Base-by-base conservation (phyloP, 2,113 vertebrate genomes). In the Pelobates fuscus region DNA sequence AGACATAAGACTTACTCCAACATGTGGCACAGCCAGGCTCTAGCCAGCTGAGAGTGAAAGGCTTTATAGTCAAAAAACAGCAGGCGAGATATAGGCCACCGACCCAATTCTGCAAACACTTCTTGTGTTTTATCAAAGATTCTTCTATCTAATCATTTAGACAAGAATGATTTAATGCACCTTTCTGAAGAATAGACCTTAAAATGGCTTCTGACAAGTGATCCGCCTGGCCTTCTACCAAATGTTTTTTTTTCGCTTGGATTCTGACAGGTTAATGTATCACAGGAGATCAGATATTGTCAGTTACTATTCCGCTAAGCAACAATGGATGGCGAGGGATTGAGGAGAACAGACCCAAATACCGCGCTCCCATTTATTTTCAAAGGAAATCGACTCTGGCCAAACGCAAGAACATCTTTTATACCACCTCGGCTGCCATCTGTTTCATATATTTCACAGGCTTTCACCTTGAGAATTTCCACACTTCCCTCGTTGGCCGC, bases 231-330 rank as follows among this genome's bases (percentile, higher is more conserved):
- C 37, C 26, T 54, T 1, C 46, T 21, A 59, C 5, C 32, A 37
- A 18, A 11, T 6, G 52, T 17, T 55, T 11, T 55, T 55, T 21
- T n/a, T 55, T 25, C 58, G 17, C 43, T 43, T 72, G 15, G 70
- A 30, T 52, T 29, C 70, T 72, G 70, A 72, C 70, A 72, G 52
- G 70, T 63, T 72, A 63, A 72, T 72, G 58, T 62, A 61, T 71
- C 69, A 49, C 41, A 30, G 23, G 43, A 37, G 59, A 63, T 62
- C 30, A 59, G 59, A 30, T 30, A 54, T 63, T 72, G 59, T 63
- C 59, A 8, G n/a, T 55, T 21, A 23, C 52, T 55, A 23, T 55
- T 55, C 52, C 21, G 20, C 52, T 21, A 20, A 6, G 6, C n/a
- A 71, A 62, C 69, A 21, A 8, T 29, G 25, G 69, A 61, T 44